Evolutionary conservation across 2,888 invertebrate species (phyloP).

Genomic region (Papilio demoleus): DNA sequence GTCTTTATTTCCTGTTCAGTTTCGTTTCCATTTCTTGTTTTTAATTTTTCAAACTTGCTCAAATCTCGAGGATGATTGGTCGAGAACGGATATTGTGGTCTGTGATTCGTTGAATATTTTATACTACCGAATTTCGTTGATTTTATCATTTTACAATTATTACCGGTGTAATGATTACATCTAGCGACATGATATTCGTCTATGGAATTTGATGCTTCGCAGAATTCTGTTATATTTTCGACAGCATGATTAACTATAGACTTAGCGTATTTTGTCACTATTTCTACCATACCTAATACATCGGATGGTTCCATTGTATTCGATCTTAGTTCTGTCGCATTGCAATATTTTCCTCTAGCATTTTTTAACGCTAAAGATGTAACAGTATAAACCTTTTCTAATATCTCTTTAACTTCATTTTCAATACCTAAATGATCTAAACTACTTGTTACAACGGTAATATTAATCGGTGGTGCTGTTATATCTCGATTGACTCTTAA

Average conservation of each 20-base stretch:
- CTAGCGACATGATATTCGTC: slow-evolving; percentile 52
- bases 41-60: slow-evolving; percentile 21
- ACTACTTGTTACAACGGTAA: slow-evolving; percentile 18
- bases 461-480: slow-evolving; percentile 58
- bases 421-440: slow-evolving; percentile 58
- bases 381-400: slow-evolving; percentile 58
- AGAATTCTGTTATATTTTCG: slow-evolving; percentile 60
- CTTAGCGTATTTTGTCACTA: slow-evolving; percentile 53
- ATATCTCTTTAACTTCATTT: slow-evolving; percentile 55
- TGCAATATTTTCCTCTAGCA: slow-evolving; percentile 61
- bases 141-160: slow-evolving; percentile 48
- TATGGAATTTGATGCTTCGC: slow-evolving; percentile 52
- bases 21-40: slow-evolving; percentile 42
- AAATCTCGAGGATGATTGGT: slow-evolving; percentile 50
- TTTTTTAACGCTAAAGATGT: slow-evolving; percentile 57
- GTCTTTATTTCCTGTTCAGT: slow-evolving; percentile 31
- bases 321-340: slow-evolving; percentile 46
- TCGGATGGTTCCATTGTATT: slow-evolving; percentile 46
- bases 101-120: slow-evolving; percentile 56
- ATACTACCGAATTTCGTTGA: slow-evolving; percentile 58
- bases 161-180: slow-evolving; percentile 45
- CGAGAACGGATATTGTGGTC: slow-evolving; percentile 53
- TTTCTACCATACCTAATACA: slow-evolving; percentile 54
- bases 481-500: slow-evolving; percentile 69
- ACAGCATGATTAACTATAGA: slow-evolving; percentile 54